Evolutionary conservation across 2,888 invertebrate species (phyloP).

Genomic region (Clivina fossor): DNA sequence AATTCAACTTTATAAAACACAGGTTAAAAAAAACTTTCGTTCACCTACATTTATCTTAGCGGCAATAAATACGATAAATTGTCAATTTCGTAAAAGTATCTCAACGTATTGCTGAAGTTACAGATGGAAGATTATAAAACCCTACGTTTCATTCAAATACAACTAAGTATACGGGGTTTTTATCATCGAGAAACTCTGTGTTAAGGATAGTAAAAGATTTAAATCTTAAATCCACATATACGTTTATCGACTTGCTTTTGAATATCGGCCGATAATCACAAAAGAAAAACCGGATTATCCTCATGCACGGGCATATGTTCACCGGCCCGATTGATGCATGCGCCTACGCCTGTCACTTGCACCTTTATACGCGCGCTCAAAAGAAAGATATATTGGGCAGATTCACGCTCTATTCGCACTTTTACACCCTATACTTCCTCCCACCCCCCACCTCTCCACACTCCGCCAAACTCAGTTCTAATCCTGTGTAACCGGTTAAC

Average conservation of each 20-base stretch:
- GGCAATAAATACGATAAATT: constrained; percentile 17
- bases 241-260: neutral
- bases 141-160: no score
- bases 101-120: neutral
- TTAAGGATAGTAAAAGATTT: constrained; percentile 12
- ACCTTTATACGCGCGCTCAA: constrained; percentile 22
- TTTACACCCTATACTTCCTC: neutral
- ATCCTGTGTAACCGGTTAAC: constrained; percentile 9
- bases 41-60: neutral
- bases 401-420: neutral
- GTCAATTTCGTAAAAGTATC: constrained; percentile 1
- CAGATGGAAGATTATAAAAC: no score
- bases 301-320: neutral
- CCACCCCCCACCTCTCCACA: neutral
- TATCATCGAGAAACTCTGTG: neutral
- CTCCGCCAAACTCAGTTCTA: neutral
- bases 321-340: no score
- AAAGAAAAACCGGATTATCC: constrained; percentile 7
- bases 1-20: no score
- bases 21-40: no score
- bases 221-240: neutral
- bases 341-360: constrained; percentile 16
- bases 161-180: neutral
- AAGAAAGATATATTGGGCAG: constrained; percentile 20
- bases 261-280: constrained; percentile 8